Evolutionary conservation across 2,797 vertebrate species (phyloP), one percentile per base, ranked within the genome.

Genomic region (Sebastes minor): DNA sequence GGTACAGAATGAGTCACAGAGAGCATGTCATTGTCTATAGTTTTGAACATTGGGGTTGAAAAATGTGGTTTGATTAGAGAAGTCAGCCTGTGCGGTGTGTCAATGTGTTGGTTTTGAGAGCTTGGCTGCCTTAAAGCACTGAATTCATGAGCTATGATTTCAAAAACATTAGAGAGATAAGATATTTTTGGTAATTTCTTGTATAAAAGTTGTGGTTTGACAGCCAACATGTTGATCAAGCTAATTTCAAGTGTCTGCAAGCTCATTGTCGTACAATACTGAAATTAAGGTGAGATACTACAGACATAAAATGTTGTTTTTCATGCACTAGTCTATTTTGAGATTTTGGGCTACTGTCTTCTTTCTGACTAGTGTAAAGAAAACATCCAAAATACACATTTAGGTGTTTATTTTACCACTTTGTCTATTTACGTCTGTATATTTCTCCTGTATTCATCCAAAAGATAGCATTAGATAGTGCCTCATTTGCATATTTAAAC

Each of bases 31-130:
- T 13, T 56, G 30, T 57, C 28, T 57, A 20, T 65, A 56, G 66
- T 56, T 65, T 59, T 23, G 2, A 22, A 42, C 27, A 25, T 28
- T 68, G 14, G 7, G 11, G 23, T n/a, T 57, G 61, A 75, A 80
- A 53, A 81, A 74, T 59, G 60, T 27, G 49, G 52, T 67, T 22
- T 22, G n/a, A 72, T 79, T 56, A 33, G 42, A 74, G 14, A 71
- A 46, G 55, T 33, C 56, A 72, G 46, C 60, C 12, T 33, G 77
- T 32, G 11, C 20, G 25, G 52, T 42, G 32, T 35, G 76, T 61
- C 42, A 18, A 28, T 70, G 71, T 35, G 71, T 49, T 59, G 49
- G 60, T 52, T 76, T 68, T 60, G 27, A 82, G 53, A 75, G 61
- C 63, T 55, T 16, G 3, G 66, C 63, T 64, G 49, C 65, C 25